Evolutionary conservation across 2,797 vertebrate species (phyloP).

Genomic region (Myripristis jacobus): DNA sequence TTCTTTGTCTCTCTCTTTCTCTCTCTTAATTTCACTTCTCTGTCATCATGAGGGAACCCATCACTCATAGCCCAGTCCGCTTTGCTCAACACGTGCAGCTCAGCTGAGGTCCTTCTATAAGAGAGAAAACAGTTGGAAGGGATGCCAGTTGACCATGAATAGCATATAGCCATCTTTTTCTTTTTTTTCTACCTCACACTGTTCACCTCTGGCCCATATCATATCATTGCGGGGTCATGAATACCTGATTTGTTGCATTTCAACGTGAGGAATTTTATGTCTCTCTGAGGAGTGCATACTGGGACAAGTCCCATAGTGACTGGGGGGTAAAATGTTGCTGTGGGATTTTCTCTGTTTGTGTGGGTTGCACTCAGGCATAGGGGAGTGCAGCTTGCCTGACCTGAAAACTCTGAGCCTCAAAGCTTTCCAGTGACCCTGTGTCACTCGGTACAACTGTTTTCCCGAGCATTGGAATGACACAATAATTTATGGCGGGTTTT

Average conservation of each 20-base stretch:
- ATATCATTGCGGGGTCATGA: conserved; percentile 27
- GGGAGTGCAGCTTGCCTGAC: conserved; percentile 35
- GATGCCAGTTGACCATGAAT: conserved; percentile 37
- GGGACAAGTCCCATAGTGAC: conserved; percentile 5
- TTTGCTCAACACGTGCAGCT: conserved; percentile 70
- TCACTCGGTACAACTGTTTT: conserved; percentile 51
- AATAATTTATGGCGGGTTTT: conserved; percentile 43
- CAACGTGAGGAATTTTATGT: conserved; percentile 7
- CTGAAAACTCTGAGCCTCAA: conserved; percentile 25
- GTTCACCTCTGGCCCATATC: conserved; percentile 3
- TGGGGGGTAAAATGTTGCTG: conserved; percentile 24
- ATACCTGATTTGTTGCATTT: conserved; percentile 36
- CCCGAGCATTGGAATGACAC: conserved; percentile 44
- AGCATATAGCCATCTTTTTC: conserved; percentile 28
- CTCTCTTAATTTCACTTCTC: conserved; percentile 56
- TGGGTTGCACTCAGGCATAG: conserved; percentile 30
- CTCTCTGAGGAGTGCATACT: conserved; percentile 8
- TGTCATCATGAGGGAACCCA: conserved; percentile 76
- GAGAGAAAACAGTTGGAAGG: conserved; percentile 13
- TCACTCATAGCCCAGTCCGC: conserved; percentile 50
- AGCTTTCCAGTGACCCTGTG: conserved; percentile 38
- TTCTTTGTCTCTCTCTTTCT: conserved; percentile 35
- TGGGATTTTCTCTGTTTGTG: conserved; percentile 44
- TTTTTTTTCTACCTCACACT: not conserved
- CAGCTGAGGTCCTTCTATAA: conserved; percentile 63